phyloP scores from a whole-genome alignment of 2,888 invertebrate genomes.

The Atrina japonica region DNA sequence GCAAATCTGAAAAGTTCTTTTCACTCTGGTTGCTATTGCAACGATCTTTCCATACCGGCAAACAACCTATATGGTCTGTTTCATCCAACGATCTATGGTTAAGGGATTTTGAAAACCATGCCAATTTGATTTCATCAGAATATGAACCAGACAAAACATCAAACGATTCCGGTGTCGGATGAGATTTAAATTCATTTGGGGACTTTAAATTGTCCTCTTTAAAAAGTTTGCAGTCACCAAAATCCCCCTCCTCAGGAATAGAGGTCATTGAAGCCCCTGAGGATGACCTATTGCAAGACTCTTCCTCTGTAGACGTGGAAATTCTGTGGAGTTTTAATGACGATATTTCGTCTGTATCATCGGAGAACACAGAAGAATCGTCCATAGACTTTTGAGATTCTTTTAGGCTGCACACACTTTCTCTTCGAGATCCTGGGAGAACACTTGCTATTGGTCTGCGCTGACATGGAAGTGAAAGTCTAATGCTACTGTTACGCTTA shows the following conservation, averaged over 20 bases:
- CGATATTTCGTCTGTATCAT: slow-evolving; percentile 35
- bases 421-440: slow-evolving; percentile 57
- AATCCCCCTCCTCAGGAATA: slow-evolving; percentile 56
- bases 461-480: slow-evolving; percentile 52
- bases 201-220: slow-evolving; percentile 12
- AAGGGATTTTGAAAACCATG: slow-evolving; percentile 27
- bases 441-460: slow-evolving; percentile 42
- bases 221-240: slow-evolving; percentile 9
- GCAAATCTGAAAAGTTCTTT: slow-evolving; percentile 56
- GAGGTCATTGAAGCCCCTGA: slow-evolving; percentile 63
- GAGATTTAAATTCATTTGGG: neutral
- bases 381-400: slow-evolving; percentile 56
- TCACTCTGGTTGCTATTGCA: slow-evolving; percentile 14
- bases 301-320: slow-evolving; percentile 62
- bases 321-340: slow-evolving; percentile 55
- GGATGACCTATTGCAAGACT: slow-evolving; percentile 57
- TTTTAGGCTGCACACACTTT: slow-evolving; percentile 54
- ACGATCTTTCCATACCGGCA: slow-evolving; percentile 31
- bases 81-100: slow-evolving; percentile 11
- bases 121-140: slow-evolving; percentile 55
- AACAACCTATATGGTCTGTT: neutral
- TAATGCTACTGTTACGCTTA: slow-evolving; percentile 53
- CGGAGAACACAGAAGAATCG: slow-evolving; percentile 46
- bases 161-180: slow-evolving; percentile 1
- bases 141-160: slow-evolving; percentile 54